Evolutionary conservation across 2,888 invertebrate species (phyloP), one percentile per base, ranked within the genome.

Genomic region (Anarsia innoxiella): DNA sequence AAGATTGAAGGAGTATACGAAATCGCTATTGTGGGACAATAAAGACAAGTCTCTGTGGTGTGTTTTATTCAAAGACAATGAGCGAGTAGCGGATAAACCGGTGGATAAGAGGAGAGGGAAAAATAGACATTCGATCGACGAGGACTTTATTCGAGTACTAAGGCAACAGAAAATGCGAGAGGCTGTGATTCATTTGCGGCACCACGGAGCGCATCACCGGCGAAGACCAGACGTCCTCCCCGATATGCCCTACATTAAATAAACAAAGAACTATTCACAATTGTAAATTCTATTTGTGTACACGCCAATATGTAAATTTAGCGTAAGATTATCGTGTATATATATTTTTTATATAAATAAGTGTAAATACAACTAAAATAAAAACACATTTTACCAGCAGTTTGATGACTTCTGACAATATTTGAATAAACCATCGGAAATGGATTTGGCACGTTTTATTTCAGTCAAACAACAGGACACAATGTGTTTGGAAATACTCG

Each of bases 21-120:
- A 82, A 52, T 80, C 82, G 40, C 70, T 84, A 57, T 58, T 84
- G 46, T 84, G 84, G 84, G 83, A 84, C 58, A 84, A 83, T 56
- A 84, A 83, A 53, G 84, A 84, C 51, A 84, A 84, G 59, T 83
- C 83, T 37, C 60, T 84, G 53, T 84, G 84, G 84, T 84, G 84
- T 70, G 80, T 84, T 61, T 72, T 84, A 62, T 84, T 84, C 55
- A 84, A 84, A 52, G 82, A 84, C 40, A 76, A 77, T 64, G 80
- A 72, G 48, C 64, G 59, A 41, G 47, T 41, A 42, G 48, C 55
- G 56, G 69, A 70, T 41, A 75, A 71, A 41, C 45, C 56, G 25
- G 53, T 56, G n/a, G 32, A 32, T n/a, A 13, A 13, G 39, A 52
- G 60, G 40, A 43, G 49, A 26, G 67, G 54, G 38, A 73, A 66